Evolutionary conservation across 2,888 invertebrate genomes (phyloP), one percentile per base, ranked within the genome.

Genomic region (Itoplectis maculator): DNA sequence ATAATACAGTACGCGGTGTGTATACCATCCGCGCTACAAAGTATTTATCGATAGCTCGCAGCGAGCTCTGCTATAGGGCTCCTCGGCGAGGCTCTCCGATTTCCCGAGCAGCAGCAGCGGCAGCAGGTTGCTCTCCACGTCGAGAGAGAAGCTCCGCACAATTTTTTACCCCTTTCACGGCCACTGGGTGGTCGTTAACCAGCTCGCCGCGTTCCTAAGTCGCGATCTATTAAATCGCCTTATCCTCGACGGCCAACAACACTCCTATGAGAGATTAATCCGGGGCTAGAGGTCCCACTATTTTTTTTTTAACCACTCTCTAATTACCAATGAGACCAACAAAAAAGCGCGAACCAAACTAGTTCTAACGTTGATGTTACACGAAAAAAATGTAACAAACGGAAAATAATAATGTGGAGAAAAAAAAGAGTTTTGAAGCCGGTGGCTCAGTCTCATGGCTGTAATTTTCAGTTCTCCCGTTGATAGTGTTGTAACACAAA

Each of bases 181-280:
- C 73, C 79, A 83, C 79, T 83, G 82, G 82, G 82, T 83, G 82
- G 82, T 83, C 82, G 79, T 83, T 83, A 83, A 80, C 79, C 77
- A 73, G 68, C 82, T 77, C 51, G 61, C 75, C 75, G 69, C 37
- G 70, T 61, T 73, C 75, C 35, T 56, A 54, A 73, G 73, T 83
- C 68, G 79, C 79, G 77, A 83, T 83, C 82, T 80, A 83, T 79
- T 79, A 73, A 47, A 83, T 49, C 72, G 76, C 65, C 79, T 79
- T 68, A 72, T 73, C 68, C 77, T 76, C 79, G 74, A 73, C 54
- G 73, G 56, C 47, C 45, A 56, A 79, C 81, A 81, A 76, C 75
- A 66, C 77, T 51, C 49, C 56, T 54, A 37, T 72, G 79, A 79
- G 72, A 76, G 59, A 82, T 78, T 68, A 63, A 82, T 74, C 77